Conservation (phyloP, 2,797 vertebrate species). For the Lepidocolaptes lacrymiger region DNA sequence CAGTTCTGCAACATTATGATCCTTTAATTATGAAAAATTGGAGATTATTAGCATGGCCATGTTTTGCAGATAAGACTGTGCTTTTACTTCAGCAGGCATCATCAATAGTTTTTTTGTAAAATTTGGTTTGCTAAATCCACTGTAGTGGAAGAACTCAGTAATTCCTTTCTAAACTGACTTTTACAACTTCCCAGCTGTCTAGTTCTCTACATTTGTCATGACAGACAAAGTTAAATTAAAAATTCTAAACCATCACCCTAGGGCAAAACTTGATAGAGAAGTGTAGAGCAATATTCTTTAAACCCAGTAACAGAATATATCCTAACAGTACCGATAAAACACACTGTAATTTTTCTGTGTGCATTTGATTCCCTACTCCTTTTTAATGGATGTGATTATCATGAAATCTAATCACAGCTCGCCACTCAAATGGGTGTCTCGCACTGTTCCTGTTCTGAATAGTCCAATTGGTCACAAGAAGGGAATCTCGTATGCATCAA, state of each 20-base stretch:
- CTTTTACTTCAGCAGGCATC: background rate
- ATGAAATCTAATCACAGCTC: constrained; percentile 49
- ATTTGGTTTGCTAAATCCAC: constrained; percentile 19
- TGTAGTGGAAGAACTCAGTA: background rate
- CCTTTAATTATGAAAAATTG: constrained; percentile 4
- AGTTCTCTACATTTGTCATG: constrained; percentile 3
- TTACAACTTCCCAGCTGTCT: constrained; percentile 14
- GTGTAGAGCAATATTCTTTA: background rate
- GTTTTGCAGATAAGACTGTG: background rate
- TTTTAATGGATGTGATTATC: constrained; percentile 52
- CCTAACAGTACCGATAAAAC: background rate
- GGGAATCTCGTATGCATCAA: constrained; percentile 53
- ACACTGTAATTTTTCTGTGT: background rate
- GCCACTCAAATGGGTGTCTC: constrained; percentile 34
- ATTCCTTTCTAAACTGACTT: constrained; percentile 29
- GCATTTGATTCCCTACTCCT: background rate
- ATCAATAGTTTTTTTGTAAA: background rate
- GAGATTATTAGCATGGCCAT: background rate
- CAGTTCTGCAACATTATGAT: background rate
- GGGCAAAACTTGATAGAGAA: constrained; percentile 26
- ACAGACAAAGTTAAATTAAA: constrained; percentile 57
- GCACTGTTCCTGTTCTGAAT: constrained; percentile 2
- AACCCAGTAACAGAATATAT: constrained; percentile 21
- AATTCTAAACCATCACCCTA: constrained; percentile 31
- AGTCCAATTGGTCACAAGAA: constrained; percentile 37